A percentile compares a stretch with the other conserved stretches of the same genome.
Evolutionary conservation across 1,140 invertebrate genomes (phyloP).

Genomic region (Aradophagus sp.): DNA sequence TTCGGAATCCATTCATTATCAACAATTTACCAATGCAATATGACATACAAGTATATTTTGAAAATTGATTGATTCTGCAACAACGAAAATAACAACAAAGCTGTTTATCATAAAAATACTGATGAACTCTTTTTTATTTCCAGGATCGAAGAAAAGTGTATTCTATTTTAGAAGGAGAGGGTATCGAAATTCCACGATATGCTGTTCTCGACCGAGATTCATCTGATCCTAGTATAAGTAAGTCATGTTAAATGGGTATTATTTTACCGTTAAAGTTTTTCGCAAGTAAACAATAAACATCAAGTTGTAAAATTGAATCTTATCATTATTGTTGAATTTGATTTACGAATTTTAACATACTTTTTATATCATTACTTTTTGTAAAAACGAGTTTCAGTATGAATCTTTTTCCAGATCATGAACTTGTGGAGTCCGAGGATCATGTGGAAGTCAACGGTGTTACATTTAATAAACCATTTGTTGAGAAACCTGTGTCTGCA

Average conservation of each 20-base stretch:
- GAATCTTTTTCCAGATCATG: constrained; percentile 90
- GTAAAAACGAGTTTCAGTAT: too few relatives aligned
- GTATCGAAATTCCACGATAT: constrained; percentile 98
- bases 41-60: constrained; percentile 86
- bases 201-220: constrained; percentile 97
- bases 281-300: too few relatives aligned
- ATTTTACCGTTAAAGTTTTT: too few relatives aligned
- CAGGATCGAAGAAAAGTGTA: constrained; percentile 95
- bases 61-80: neutral
- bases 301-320: too few relatives aligned
- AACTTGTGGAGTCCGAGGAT: constrained; percentile 97
- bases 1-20: constrained; percentile 96
- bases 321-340: too few relatives aligned
- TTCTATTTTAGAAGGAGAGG: constrained; percentile 92
- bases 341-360: too few relatives aligned
- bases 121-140: constrained; percentile 27
- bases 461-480: constrained; percentile 99
- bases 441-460: constrained; percentile 98
- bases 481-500: constrained; percentile 98
- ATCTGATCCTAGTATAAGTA: constrained; percentile 87
- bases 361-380: too few relatives aligned
- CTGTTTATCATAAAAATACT: too few relatives aligned
- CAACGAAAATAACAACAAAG: too few relatives aligned
- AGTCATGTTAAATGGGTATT: too few relatives aligned
- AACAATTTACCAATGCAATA: constrained; percentile 99